These are phyloP conservation scores for Ispidina picta DNA, from an alignment of 2,797 vertebrate genomes.

Conservation along the genomic window DNA sequence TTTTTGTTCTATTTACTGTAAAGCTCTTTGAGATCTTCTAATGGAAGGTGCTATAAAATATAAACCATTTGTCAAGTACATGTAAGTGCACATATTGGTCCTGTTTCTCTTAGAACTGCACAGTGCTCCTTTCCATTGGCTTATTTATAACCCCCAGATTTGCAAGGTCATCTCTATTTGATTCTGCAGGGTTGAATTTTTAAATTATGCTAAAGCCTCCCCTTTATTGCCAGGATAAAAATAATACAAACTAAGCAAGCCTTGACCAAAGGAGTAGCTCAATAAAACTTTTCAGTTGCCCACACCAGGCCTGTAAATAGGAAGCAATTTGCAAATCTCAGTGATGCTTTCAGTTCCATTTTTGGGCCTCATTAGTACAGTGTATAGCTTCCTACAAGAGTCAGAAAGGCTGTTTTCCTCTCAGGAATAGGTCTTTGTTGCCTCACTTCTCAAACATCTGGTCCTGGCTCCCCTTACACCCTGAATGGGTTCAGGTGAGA, in stretches of 20 bases:
- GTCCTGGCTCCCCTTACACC: background rate
- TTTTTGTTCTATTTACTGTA: background rate
- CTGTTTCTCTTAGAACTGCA: background rate
- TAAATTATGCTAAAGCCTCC: constrained; percentile 17
- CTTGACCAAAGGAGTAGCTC: constrained; percentile 36
- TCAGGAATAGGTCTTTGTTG: background rate
- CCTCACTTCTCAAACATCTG: background rate
- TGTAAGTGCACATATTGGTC: background rate
- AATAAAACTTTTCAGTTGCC: constrained; percentile 26
- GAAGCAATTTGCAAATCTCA: constrained; percentile 22
- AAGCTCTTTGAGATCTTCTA: background rate
- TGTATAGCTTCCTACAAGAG: background rate
- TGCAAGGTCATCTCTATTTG: constrained; percentile 55
- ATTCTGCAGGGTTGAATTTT: constrained; percentile 54
- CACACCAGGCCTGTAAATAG: background rate
- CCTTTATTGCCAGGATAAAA: constrained; percentile 47
- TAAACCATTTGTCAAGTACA: background rate
- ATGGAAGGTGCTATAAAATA: background rate
- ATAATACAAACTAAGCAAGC: constrained; percentile 11
- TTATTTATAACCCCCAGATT: constrained; percentile 46
- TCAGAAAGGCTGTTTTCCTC: background rate
- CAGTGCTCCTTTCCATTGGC: background rate
- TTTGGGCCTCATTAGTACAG: constrained; percentile 11
- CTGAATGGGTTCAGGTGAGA: background rate
- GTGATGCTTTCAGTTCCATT: background rate